A percentile compares a stretch with the other conserved stretches of the same genome.
Conservation (phyloP, 1,140 invertebrate genomes). For the Thalassaphorura encarpata region DNA sequence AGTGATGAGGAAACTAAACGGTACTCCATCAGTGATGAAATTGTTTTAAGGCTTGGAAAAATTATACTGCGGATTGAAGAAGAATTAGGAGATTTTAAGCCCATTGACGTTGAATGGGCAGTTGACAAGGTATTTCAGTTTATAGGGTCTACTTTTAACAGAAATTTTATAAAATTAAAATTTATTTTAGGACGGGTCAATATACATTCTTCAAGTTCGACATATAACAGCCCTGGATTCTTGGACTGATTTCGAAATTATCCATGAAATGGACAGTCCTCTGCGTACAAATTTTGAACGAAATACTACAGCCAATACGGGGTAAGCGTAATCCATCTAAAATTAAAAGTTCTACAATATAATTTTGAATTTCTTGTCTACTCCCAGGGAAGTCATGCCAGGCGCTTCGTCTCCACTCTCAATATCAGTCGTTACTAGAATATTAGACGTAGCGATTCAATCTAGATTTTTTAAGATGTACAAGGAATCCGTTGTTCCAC, state of each 20-base stretch:
- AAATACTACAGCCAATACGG: slow-evolving; percentile 41
- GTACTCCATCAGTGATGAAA: slow-evolving; percentile 44
- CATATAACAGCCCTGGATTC: slow-evolving; percentile 57
- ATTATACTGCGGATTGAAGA: slow-evolving; percentile 30
- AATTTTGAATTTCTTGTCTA: slow-evolving; percentile 2
- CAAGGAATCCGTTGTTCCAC: slow-evolving; percentile 2
- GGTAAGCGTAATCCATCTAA: slow-evolving; percentile 33
- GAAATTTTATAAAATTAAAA: neutral
- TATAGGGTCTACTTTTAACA: neutral
- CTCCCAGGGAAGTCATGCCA: slow-evolving; percentile 52
- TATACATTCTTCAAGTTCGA: slow-evolving; percentile 59
- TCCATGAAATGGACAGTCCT: slow-evolving; percentile 58
- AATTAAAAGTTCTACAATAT: slow-evolving; percentile 1
- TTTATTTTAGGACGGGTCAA: slow-evolving; percentile 30
- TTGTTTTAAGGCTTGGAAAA: slow-evolving; percentile 44
- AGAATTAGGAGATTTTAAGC: slow-evolving; percentile 15
- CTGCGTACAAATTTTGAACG: slow-evolving; percentile 40
- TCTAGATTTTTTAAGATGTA: slow-evolving; percentile 4
- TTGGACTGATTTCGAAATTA: slow-evolving; percentile 61
- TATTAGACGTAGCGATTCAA: slow-evolving; percentile 38
- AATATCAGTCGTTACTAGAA: slow-evolving; percentile 34
- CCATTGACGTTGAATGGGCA: slow-evolving; percentile 68
- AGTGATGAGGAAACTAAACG: slow-evolving; percentile 36
- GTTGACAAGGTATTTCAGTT: slow-evolving; percentile 40
- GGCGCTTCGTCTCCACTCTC: slow-evolving; percentile 42